Evolutionary conservation across 23 tunicate species (phyloP).

Genomic region (Botrylloides violaceus): DNA sequence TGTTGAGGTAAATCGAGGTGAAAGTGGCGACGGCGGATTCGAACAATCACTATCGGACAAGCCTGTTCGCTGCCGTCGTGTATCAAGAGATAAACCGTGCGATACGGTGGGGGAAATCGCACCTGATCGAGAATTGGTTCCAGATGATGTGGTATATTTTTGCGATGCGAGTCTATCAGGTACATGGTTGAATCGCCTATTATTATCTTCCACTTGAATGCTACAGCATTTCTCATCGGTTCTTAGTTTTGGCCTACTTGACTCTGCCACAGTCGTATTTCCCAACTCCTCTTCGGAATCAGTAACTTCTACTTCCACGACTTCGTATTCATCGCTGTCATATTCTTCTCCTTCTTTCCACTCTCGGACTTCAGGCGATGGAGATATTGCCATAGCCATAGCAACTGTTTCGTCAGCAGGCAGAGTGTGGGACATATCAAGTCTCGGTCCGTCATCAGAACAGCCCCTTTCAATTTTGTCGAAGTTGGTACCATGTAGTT

Average conservation of each 20-base stretch:
- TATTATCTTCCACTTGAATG: neutral
- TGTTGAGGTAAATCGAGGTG: neutral
- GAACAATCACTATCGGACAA: neutral
- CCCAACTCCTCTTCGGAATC: constrained; percentile 20
- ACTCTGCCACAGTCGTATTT: neutral
- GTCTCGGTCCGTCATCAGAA: no score
- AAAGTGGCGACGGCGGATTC: neutral
- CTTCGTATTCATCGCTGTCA: constrained; percentile 92
- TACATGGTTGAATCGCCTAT: neutral
- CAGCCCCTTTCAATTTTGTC: no score
- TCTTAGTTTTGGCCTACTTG: neutral
- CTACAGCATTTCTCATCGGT: neutral
- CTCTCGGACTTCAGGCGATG: constrained; percentile 34
- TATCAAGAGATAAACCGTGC: neutral
- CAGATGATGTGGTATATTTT: no score
- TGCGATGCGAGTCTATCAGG: neutral
- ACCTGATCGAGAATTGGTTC: no score
- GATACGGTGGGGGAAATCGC: no score
- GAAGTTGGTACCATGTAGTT: no score
- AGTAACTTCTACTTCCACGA: constrained; percentile 57
- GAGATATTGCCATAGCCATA: no score
- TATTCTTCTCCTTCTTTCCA: constrained; percentile 79
- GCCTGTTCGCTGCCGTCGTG: neutral
- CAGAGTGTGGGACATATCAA: no score
- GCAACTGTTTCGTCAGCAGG: no score